These are phyloP conservation scores for Narcine bancroftii DNA, from an alignment of 2,113 vertebrate genomes.

Conservation along the genomic window DNA sequence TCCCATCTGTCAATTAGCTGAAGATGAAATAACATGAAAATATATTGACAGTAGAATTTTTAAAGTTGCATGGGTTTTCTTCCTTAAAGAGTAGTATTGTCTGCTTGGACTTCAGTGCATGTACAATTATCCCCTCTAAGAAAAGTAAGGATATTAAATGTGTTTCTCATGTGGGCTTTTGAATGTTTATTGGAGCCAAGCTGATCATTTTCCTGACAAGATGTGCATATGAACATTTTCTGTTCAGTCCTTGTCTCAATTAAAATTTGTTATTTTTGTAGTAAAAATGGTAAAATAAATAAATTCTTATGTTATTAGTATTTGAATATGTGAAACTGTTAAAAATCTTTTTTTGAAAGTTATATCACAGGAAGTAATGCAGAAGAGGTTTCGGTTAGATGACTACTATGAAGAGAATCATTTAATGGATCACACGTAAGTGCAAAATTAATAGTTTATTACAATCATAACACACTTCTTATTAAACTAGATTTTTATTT, in stretches of 20 bases:
- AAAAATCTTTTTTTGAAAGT: constrained; percentile 34
- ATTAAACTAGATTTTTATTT: background rate
- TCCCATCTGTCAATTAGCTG: background rate
- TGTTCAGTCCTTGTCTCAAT: background rate
- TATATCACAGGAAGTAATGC: background rate
- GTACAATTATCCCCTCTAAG: background rate
- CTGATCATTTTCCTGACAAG: background rate
- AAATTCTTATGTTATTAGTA: background rate
- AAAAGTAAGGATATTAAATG: background rate
- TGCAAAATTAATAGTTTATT: background rate
- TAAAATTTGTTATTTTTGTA: background rate
- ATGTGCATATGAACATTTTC: background rate
- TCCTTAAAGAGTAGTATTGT: background rate
- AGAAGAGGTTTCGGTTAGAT: background rate
- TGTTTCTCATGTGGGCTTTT: background rate
- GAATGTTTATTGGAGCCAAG: background rate
- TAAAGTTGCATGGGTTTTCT: too few relatives aligned
- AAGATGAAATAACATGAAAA: background rate
- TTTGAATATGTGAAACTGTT: constrained; percentile 16
- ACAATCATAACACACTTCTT: background rate
- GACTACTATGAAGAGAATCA: constrained; percentile 14
- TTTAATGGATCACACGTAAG: constrained; percentile 21
- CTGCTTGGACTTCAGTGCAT: background rate
- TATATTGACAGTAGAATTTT: background rate
- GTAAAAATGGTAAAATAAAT: background rate